These are phyloP conservation scores for Leucophenga montana DNA, from an alignment of 2,888 invertebrate species.

Conservation along the genomic window DNA sequence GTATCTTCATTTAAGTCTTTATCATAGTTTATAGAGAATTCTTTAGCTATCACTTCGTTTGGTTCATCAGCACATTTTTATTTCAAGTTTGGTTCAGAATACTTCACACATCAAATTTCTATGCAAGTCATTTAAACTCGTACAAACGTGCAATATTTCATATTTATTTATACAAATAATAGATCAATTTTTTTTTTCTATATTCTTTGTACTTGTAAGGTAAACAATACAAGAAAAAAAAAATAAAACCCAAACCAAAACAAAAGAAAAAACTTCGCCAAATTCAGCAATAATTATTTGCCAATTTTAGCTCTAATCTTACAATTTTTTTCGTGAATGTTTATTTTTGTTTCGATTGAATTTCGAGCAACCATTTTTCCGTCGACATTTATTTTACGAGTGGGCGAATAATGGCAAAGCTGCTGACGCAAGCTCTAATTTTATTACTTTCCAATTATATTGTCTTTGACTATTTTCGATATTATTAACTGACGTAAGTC, in stretches of 20 bases:
- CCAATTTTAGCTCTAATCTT: constrained; percentile 15
- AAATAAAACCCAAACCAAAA: constrained; percentile 22
- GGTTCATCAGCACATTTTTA: too few species aligned
- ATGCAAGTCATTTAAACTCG: not conserved
- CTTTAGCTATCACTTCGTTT: too few species aligned
- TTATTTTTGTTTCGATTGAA: constrained; percentile 17
- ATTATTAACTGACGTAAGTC: constrained; percentile 21
- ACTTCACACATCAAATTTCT: too few species aligned
- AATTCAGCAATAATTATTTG: constrained; percentile 50
- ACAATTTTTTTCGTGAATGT: constrained; percentile 22
- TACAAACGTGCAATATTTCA: too few species aligned
- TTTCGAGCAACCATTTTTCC: not conserved
- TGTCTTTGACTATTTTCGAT: constrained; percentile 25
- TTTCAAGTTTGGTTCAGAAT: too few species aligned
- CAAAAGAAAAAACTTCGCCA: constrained; percentile 27
- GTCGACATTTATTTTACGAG: constrained; percentile 30
- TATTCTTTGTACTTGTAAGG: constrained; percentile 24
- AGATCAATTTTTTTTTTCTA: not conserved
- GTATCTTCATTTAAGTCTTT: too few species aligned
- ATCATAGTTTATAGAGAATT: too few species aligned
- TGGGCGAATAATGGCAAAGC: constrained; percentile 43
- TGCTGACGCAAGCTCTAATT: constrained; percentile 60
- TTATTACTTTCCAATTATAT: constrained; percentile 56
- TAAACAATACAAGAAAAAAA: constrained; percentile 20
- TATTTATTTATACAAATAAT: not conserved